Base-by-base conservation (phyloP, 2,113 vertebrate genomes). In the Leptodactylus fuscus region DNA sequence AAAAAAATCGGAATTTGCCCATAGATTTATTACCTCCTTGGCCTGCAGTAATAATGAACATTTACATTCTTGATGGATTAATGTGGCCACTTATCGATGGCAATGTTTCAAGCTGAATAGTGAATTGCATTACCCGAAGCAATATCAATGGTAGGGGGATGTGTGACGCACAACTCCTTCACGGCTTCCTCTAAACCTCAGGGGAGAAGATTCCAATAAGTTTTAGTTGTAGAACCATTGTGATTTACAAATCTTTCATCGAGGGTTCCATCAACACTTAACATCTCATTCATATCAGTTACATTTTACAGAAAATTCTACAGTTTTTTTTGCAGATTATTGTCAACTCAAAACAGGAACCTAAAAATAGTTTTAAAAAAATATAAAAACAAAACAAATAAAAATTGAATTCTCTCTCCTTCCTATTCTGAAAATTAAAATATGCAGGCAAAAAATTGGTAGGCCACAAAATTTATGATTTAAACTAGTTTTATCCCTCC, bases 31-130 rank as follows among this genome's bases (percentile, higher is more conserved):
- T 34, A 58, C 32, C 51, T 20, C 9, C 75, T n/a, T 38, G 49
- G 32, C 75, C 75, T 58, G 9, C 51, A 78, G 49, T 51, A n/a
- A 78, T 55, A 78, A 55, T 36, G 49, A 78, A 78, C 75, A 78
- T 78, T 78, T 78, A 22, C 2, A 78, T 36, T 55, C 29, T 22
- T 58, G 75, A 78, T 78, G 55, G 75, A 78, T 78, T 78, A 38
- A 55, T 78, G 34, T 38, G 75, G 49, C 32, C 15, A 55, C 49
- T 78, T 55, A 78, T 78, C 38, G 51, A 78, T 78, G 32, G 10
- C 18, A 36, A 78, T 58, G 49, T 78, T 55, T 53, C 75, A 55
- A 34, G 15, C 3, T 78, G 51, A 58, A 78, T 36, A 13, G 75
- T 20, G 58, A 78, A 38, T 36, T 58, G 20, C 51, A 78, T 55